Evolutionary conservation across 1,140 invertebrate genomes (phyloP), one percentile per base, ranked within the genome.

Genomic region (Atopsyche davidsoni): DNA sequence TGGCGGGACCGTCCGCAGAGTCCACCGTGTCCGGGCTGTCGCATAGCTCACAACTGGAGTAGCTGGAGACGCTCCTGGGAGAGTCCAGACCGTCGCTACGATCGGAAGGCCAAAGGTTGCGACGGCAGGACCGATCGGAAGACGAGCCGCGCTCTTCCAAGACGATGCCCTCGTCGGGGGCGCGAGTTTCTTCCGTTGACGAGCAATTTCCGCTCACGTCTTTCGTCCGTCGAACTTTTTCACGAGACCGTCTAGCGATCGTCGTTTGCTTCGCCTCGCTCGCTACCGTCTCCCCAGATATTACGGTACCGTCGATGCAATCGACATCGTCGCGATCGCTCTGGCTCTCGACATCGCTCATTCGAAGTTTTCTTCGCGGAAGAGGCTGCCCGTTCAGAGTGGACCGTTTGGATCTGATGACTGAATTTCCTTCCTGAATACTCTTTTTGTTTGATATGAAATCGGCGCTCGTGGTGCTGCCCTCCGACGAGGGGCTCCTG

Each of bases 401-500:
- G 10, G 19, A 45, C 28, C 45, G 53, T 42, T 58, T 58, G 4
- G 34, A 38, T 47, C 51, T 51, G 0, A 45, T 3, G 9, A 49
- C 34, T 3, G 47, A 51, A 21, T 58, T 48, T n/a, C 39, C 34
- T 34, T 24, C 48, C 2, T 10, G 18, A 3, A 11, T 35, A 23
- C 34, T 45, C 25, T 46, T 57, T 2, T 35, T 22, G 11, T 22
- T 34, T 2, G 40, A 22, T 1, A 51, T 16, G 25, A 60, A 52
- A 39, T 62, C 62, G 18, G 58, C 51, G 13, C 59, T 55, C 4
- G 56, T 60, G 22, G 57, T 59, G 46, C 57, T 59, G 9, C 70
- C 70, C 23, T 74, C 72, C 55, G 70, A 73, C 50, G 70, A 71
- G 17, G 51, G 56, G 40, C 56, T 58, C 34, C 56, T 44, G 45